These are phyloP conservation scores for Oscheius sp. DNA, from an alignment of 1,140 invertebrate species.

Conservation along the genomic window DNA sequence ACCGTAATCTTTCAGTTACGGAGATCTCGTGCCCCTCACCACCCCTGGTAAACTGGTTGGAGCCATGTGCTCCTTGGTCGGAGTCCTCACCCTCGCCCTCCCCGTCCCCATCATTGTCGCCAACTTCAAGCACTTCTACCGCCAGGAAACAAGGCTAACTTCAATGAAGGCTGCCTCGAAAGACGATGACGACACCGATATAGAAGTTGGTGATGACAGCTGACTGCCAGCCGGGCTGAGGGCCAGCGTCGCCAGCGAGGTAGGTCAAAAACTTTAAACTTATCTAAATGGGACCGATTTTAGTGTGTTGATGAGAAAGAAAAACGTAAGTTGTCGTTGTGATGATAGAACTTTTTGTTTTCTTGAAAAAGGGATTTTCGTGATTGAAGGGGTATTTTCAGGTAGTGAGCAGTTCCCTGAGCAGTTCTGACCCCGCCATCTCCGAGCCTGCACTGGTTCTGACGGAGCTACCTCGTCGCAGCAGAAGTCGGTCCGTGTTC, in stretches of 20 bases:
- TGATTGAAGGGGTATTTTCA: not conserved
- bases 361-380: too few species aligned
- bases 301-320: too few species aligned
- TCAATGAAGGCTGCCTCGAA: slow-evolving; percentile 41
- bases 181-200: slow-evolving; percentile 27
- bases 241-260: slow-evolving; percentile 9
- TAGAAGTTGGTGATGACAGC: slow-evolving; percentile 13
- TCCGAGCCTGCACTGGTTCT: not conserved
- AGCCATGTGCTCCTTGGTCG: slow-evolving; percentile 80
- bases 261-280: too few species aligned
- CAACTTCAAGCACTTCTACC: slow-evolving; percentile 61
- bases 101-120: slow-evolving; percentile 83
- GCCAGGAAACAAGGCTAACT: slow-evolving; percentile 56
- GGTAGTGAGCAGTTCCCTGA: not conserved
- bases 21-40: slow-evolving; percentile 75
- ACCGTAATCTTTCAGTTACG: slow-evolving; percentile 42
- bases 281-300: too few species aligned
- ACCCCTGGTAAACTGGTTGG: slow-evolving; percentile 75
- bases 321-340: not conserved
- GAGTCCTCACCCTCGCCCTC: slow-evolving; percentile 83
- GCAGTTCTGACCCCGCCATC: not conserved
- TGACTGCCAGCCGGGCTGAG: slow-evolving; percentile 7
- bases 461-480: not conserved
- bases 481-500: not conserved
- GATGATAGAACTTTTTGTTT: not conserved